Evolutionary conservation across 2,888 invertebrate species (phyloP), one percentile per base, ranked within the genome.

Genomic region (Hyppa rectilinea): DNA sequence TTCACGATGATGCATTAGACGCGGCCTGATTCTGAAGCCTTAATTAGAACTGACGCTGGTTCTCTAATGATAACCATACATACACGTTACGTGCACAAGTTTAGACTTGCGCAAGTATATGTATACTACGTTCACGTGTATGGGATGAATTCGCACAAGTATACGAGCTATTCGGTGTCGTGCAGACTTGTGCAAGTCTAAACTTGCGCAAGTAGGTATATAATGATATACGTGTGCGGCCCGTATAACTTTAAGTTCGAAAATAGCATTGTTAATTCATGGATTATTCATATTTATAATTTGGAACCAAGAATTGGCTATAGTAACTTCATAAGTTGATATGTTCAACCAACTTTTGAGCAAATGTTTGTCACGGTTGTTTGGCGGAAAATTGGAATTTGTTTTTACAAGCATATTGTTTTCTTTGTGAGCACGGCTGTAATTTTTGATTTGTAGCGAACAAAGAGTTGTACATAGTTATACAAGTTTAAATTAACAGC

Each of bases 1-100:
- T 78, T 26, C 36, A 36, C 40, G 23, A 49, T 45, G 43, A 76
- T 71, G 59, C 52, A 82, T 78, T 78, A 78, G 81, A 49, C 66
- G 71, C 38, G 55, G 10, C 62, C 59, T 23, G 53, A 34, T 56
- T 70, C 43, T 36, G 10, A 34, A 63, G 23, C 38, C 38, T 55
- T 71, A 71, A 82, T 82, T 58, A 77, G 61, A 61, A 58, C 56
- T 58, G 64, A 34, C 34, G 12, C 34, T 29, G 55, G 47, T 47
- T 50, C 23, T 38, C 52, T 43, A 64, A n/a, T n/a, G n/a, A n/a
- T n/a, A n/a, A n/a, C n/a, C n/a, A n/a, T n/a, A n/a, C n/a, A n/a
- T n/a, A n/a, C n/a, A n/a, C n/a, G n/a, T n/a, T n/a, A n/a, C n/a
- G n/a, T n/a, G n/a, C n/a, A n/a, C n/a, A n/a, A n/a, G n/a, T n/a